Conservation (phyloP, 2,113 vertebrate genomes). For the Albula goreensis region DNA sequence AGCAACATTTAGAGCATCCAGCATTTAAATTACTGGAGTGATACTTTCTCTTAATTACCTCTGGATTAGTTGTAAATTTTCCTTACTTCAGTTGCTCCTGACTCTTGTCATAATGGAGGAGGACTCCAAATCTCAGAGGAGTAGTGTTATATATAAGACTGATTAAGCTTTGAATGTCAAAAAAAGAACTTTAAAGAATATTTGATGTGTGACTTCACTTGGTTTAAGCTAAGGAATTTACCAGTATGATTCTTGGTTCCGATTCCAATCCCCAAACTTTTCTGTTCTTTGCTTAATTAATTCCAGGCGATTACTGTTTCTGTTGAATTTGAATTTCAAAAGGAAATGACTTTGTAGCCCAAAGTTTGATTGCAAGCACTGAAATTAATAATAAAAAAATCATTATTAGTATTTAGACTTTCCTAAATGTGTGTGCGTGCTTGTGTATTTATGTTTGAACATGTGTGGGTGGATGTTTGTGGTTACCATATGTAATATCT, state of each 20-base stretch:
- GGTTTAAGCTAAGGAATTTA: not conserved
- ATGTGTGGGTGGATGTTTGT: not conserved
- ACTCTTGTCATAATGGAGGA: not conserved
- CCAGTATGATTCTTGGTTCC: not conserved
- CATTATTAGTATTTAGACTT: not conserved
- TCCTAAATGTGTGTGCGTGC: not conserved
- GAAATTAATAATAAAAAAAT: not conserved
- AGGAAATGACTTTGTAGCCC: too few relatives aligned
- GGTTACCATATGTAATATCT: too few relatives aligned
- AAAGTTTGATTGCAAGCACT: not conserved
- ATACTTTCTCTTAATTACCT: not conserved
- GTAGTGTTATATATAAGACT: not conserved
- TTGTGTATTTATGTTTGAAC: not conserved
- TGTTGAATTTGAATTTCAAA: too few relatives aligned
- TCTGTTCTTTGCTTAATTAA: not conserved
- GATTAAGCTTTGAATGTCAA: not conserved
- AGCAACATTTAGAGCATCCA: not conserved
- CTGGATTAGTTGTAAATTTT: not conserved
- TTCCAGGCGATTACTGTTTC: not conserved
- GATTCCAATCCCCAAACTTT: not conserved
- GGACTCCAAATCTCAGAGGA: not conserved
- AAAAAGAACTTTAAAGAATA: too few relatives aligned
- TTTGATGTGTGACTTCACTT: not conserved
- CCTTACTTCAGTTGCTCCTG: not conserved
- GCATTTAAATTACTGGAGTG: not conserved